These are phyloP conservation scores for Adelges cooleyi DNA, from an alignment of 1,140 invertebrate genomes.

Conservation along the genomic window DNA sequence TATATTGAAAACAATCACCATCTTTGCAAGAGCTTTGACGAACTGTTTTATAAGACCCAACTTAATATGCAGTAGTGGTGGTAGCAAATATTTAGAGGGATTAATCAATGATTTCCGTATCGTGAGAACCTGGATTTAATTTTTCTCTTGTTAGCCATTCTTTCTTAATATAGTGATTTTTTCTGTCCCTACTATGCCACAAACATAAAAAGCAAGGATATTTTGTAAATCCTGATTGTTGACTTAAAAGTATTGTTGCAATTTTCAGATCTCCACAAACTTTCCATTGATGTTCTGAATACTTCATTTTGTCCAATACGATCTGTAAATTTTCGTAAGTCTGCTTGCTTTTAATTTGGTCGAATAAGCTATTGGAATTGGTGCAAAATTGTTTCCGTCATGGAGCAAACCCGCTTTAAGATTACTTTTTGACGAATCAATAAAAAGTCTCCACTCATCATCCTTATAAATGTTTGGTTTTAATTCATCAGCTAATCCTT, in stretches of 20 bases:
- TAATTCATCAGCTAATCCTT: too few species aligned
- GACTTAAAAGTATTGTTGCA: conserved; percentile 26
- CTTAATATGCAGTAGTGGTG: conserved; percentile 38
- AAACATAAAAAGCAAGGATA: conserved; percentile 39
- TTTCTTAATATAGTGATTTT: conserved; percentile 36
- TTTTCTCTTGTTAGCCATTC: conserved; percentile 34
- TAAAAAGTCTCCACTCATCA: too few species aligned
- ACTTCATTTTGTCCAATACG: too few species aligned
- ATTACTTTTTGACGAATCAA: too few species aligned
- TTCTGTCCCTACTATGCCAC: conserved; percentile 38
- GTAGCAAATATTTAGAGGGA: conserved; percentile 33
- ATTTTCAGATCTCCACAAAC: conserved; percentile 29
- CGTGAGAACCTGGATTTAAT: conserved; percentile 33
- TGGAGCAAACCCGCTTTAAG: too few species aligned
- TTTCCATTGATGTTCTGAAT: conserved; percentile 6
- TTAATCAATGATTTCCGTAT: too few species aligned
- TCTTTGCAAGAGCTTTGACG: neutral
- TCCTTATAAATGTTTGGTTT: too few species aligned
- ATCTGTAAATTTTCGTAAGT: too few species aligned
- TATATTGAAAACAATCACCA: neutral
- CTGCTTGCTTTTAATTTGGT: too few species aligned
- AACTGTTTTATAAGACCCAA: conserved; percentile 34
- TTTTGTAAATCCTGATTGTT: conserved; percentile 40
- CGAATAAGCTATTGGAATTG: too few species aligned
- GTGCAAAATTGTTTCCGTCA: too few species aligned